Evolutionary conservation across 2,797 vertebrate species (phyloP), one percentile per base, ranked within the genome.

Genomic region (Esox masquinongy): DNA sequence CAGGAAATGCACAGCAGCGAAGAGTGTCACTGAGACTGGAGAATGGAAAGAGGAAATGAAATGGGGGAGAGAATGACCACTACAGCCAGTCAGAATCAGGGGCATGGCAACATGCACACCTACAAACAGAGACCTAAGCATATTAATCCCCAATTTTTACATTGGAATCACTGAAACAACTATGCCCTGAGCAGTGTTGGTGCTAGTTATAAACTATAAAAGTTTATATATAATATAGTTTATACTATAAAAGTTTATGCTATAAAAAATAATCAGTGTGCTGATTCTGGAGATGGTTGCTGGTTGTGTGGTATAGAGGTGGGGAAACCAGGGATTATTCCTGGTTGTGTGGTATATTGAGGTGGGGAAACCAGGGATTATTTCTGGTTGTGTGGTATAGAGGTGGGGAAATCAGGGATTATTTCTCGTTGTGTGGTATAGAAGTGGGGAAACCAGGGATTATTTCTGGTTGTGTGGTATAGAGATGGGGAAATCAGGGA

Each of bases 231-330:
- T n/a, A n/a, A n/a, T n/a, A n/a, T n/a, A n/a, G n/a, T n/a, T n/a
- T n/a, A n/a, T n/a, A n/a, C n/a, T n/a, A n/a, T n/a, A n/a, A n/a
- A n/a, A n/a, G n/a, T n/a, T n/a, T n/a, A n/a, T n/a, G n/a, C n/a
- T n/a, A 31, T 31, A 93, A 94, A 91, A 93, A 94, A 95, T 96
- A 96, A 95, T 95, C 93, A 93, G 92, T 95, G 94, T 89, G 51
- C 70, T 91, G 90, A 93, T 90, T 90, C 86, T 77, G 87, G 85
- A 93, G 24, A 91, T 94, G 88, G 94, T 96, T 96, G 49, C 49
- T 50, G 49, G 49, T 50, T 50, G 49, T 7, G 0, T 4, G 49
- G 49, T 50, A 91, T 15, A 50, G 49, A 50, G 49, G 3, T 16
- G 1, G 49, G 29, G 29, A 31, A 31, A 31, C 29, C 29, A 31